Percentiles rank a stretch among this genome's conserved stretches.
phyloP scores from a whole-genome alignment of 2,888 invertebrate species.

The Mactromeris polynyma region DNA sequence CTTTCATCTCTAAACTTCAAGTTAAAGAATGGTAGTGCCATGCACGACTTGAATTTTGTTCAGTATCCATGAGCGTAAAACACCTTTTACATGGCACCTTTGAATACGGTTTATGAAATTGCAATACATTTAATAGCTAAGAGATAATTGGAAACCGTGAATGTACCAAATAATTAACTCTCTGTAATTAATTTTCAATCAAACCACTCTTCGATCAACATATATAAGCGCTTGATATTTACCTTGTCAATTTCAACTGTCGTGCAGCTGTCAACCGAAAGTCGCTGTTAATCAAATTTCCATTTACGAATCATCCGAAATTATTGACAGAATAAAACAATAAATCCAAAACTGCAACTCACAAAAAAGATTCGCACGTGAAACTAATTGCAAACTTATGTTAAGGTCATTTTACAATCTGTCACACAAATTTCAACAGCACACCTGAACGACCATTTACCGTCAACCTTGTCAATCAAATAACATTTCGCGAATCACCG shows the following conservation, averaged over 20 bases:
- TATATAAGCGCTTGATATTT: conserved; percentile 11
- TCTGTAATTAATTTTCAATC: background rate
- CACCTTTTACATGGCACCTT: too few relatives aligned
- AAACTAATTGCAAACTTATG: conserved; percentile 2
- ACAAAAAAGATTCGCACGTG: background rate
- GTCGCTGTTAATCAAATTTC: background rate
- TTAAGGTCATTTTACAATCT: conserved; percentile 9
- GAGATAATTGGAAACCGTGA: too few relatives aligned
- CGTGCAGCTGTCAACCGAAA: conserved; percentile 17
- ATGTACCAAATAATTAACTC: too few relatives aligned
- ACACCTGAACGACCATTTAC: conserved; percentile 39
- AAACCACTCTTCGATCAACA: background rate
- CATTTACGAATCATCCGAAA: conserved; percentile 25
- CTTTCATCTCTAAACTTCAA: too few relatives aligned
- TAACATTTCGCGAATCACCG: conserved; percentile 36
- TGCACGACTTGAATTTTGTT: too few relatives aligned
- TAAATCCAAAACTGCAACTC: conserved; percentile 34
- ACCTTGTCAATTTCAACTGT: background rate
- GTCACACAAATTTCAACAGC: conserved; percentile 27
- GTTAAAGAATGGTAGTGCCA: too few relatives aligned
- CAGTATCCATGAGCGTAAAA: too few relatives aligned
- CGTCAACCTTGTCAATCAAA: conserved; percentile 40
- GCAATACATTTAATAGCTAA: too few relatives aligned
- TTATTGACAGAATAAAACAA: conserved; percentile 8
- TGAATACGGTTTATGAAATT: too few relatives aligned